A percentile compares a stretch with the other conserved stretches of the same genome.
phyloP scores from a whole-genome alignment of 2,797 vertebrate genomes.

The Octomys mimax region DNA sequence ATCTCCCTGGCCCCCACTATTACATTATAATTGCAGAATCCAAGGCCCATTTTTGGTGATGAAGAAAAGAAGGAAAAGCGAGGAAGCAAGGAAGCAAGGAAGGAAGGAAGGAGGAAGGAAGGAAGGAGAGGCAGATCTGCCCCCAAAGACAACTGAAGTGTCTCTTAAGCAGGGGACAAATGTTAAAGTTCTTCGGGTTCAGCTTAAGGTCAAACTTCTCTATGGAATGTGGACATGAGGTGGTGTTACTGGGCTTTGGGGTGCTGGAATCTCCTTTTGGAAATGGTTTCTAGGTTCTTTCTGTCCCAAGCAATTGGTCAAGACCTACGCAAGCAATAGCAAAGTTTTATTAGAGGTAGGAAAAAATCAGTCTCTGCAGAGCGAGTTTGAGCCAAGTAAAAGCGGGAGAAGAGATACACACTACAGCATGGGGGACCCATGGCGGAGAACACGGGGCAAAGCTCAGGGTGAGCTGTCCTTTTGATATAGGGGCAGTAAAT shows the following conservation, averaged over 20 bases:
- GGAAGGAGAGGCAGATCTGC: neutral
- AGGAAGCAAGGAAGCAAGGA: neutral
- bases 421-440: too few relatives aligned
- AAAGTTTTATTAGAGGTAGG: neutral
- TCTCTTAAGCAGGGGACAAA: neutral
- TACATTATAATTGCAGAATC: neutral
- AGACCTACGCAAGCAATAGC: neutral
- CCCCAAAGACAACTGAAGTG: neutral
- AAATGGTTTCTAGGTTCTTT: neutral
- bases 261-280: neutral
- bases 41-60: neutral
- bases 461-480: neutral
- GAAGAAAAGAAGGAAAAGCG: neutral
- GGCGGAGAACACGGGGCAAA: neutral
- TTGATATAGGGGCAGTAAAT: neutral
- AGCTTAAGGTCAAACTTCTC: neutral
- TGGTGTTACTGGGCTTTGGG: neutral
- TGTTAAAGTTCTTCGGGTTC: neutral
- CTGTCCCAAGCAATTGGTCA: neutral
- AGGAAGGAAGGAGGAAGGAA: accelerated
- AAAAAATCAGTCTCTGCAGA: neutral
- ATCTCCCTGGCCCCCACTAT: too few relatives aligned
- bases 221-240: accelerated
- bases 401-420: neutral
- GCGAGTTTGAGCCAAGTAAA: neutral